phyloP scores from a whole-genome alignment of 2,113 vertebrate species.

The Trinectes maculatus region DNA sequence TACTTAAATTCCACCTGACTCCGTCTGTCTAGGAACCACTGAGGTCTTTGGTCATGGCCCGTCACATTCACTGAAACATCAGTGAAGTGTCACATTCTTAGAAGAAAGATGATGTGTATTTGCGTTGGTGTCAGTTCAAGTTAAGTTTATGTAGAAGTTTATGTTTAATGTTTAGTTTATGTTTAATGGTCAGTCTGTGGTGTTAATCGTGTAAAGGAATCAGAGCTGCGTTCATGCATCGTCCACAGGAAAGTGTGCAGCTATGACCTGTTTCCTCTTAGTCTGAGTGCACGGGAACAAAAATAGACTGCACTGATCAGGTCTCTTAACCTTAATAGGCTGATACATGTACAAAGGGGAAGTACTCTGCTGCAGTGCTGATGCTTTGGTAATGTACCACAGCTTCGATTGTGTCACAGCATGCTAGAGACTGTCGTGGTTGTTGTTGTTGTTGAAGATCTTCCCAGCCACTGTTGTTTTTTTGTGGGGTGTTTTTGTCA shows the following conservation, averaged over 20 bases:
- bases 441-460: slow-evolving; percentile 8
- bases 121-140: slow-evolving; percentile 7
- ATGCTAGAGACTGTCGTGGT: neutral
- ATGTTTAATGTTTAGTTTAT: slow-evolving; percentile 7
- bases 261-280: slow-evolving; percentile 63
- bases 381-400: slow-evolving; percentile 30
- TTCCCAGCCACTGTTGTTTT: neutral
- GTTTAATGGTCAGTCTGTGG: neutral
- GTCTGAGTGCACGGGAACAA: slow-evolving; percentile 18
- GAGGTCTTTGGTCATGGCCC: no score
- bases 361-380: slow-evolving; percentile 26
- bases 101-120: no score
- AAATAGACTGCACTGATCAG: slow-evolving; percentile 31
- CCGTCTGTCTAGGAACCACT: no score
- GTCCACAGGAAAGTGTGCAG: slow-evolving; percentile 67
- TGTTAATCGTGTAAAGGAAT: slow-evolving; percentile 34
- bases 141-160: neutral
- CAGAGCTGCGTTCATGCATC: slow-evolving; percentile 9
- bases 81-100: no score
- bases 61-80: no score
- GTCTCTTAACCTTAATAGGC: slow-evolving; percentile 32
- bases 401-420: slow-evolving; percentile 13
- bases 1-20: slow-evolving; percentile 1
- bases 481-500: slow-evolving; percentile 61
- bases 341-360: slow-evolving; percentile 62